phyloP scores from a whole-genome alignment of 2,888 invertebrate species.

The Empis stercorea region DNA sequence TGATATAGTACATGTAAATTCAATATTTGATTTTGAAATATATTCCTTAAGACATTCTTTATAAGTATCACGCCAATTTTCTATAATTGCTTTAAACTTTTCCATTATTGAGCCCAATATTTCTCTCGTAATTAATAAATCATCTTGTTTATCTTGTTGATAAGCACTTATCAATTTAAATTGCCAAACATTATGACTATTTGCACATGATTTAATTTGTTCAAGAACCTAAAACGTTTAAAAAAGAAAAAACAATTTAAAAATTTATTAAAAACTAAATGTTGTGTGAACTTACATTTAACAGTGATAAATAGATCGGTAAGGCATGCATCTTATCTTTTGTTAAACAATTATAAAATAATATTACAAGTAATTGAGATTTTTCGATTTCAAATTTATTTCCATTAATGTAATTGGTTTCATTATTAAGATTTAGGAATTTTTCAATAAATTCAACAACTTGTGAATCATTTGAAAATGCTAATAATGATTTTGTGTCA shows the following conservation, averaged over 20 bases:
- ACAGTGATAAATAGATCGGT: constrained; percentile 55
- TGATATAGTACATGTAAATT: background rate
- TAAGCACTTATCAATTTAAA: constrained; percentile 54
- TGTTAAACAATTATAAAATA: constrained; percentile 68
- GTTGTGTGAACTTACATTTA: constrained; percentile 42
- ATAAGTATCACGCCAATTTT: constrained; percentile 18
- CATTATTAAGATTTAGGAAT: constrained; percentile 39
- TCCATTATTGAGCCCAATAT: constrained; percentile 28
- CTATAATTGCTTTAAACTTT: constrained; percentile 23
- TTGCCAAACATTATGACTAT: constrained; percentile 56
- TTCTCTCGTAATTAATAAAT: constrained; percentile 28
- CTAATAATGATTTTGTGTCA: constrained; percentile 50
- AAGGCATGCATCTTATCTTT: constrained; percentile 65
- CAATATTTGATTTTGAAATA: background rate
- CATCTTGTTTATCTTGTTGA: constrained; percentile 18
- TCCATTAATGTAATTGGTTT: constrained; percentile 23
- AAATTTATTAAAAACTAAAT: background rate
- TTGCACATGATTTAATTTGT: constrained; percentile 41
- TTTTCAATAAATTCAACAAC: constrained; percentile 57
- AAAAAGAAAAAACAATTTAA: constrained; percentile 5
- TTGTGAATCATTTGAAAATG: constrained; percentile 61
- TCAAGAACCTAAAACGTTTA: constrained; percentile 43
- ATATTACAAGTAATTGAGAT: constrained; percentile 48
- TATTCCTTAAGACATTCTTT: constrained; percentile 9
- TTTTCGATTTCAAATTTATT: constrained; percentile 39